Evolutionary conservation across 2,888 invertebrate species (phyloP).

Genomic region (Eledona agricola): DNA sequence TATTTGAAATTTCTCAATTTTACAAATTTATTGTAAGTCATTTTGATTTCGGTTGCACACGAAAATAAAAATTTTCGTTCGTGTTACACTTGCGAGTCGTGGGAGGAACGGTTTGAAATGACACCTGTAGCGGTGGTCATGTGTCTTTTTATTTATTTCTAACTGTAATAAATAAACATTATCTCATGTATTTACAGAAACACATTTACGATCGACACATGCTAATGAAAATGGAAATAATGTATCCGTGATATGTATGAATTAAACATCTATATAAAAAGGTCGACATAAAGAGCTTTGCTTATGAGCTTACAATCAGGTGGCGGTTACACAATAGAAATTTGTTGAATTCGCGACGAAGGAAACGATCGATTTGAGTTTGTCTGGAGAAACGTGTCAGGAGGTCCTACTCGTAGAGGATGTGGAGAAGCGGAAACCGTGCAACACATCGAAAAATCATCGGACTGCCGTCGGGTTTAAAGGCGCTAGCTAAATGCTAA

Average conservation of each 20-base stretch:
- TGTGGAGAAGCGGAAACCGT: constrained; percentile 37
- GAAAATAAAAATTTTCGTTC: not conserved
- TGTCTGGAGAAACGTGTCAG: constrained; percentile 19
- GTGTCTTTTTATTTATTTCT: constrained; percentile 52
- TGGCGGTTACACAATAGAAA: constrained; percentile 44
- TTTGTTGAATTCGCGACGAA: constrained; percentile 18
- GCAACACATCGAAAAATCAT: constrained; percentile 40
- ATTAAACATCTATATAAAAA: constrained; percentile 59
- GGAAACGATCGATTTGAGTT: constrained; percentile 18
- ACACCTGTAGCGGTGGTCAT: constrained; percentile 30
- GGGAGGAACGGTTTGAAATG: not conserved
- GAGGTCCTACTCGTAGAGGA: constrained; percentile 15
- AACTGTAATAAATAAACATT: constrained; percentile 54
- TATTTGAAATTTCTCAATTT: no score
- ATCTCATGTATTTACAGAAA: constrained; percentile 53
- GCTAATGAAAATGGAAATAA: constrained; percentile 53
- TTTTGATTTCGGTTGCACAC: no score
- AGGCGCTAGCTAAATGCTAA: constrained; percentile 44
- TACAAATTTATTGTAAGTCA: no score
- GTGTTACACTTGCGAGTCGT: not conserved
- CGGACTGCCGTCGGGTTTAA: constrained; percentile 34
- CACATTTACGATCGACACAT: constrained; percentile 52
- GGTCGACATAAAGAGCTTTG: constrained; percentile 53
- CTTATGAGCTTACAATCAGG: constrained; percentile 46
- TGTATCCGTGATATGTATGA: constrained; percentile 58